These are phyloP conservation scores for Noturus placidus DNA, from an alignment of 2,113 vertebrate species.

Conservation along the genomic window DNA sequence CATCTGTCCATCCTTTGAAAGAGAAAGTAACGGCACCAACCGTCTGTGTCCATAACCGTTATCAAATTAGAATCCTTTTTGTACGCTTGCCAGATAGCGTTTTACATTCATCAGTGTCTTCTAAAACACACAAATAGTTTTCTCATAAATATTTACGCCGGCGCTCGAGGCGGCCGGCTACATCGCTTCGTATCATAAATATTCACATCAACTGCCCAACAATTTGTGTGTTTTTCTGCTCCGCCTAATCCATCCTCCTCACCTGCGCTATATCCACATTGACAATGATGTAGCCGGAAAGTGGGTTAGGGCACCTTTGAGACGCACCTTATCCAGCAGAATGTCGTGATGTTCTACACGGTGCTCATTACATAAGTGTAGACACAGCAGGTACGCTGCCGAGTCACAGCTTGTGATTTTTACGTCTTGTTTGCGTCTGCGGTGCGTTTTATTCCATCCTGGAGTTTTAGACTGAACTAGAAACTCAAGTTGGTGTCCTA, in stretches of 20 bases:
- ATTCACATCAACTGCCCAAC: not conserved
- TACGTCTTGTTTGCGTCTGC: not conserved
- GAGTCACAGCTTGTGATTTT: not conserved
- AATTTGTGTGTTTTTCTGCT: not conserved
- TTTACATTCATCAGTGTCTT: not conserved
- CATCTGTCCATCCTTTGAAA: not conserved
- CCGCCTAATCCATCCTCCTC: not conserved
- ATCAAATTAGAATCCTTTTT: not conserved
- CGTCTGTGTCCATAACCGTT: not conserved
- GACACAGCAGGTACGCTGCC: not conserved
- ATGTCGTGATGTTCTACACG: not conserved
- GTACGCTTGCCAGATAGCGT: not conserved
- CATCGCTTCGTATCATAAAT: not conserved
- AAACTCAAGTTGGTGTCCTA: slow-evolving; percentile 23
- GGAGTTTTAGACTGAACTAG: slow-evolving; percentile 11
- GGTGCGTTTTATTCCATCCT: not conserved
- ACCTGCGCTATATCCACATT: not conserved
- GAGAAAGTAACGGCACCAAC: too few species aligned
- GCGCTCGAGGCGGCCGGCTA: not conserved
- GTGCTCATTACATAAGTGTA: not conserved
- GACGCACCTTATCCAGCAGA: not conserved
- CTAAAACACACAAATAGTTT: slow-evolving; percentile 2
- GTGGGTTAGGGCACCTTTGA: not conserved
- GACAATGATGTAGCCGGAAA: not conserved
- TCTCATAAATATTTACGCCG: not conserved